Base-by-base conservation (phyloP, 2,888 invertebrate genomes). In the Lamproptera curius region DNA sequence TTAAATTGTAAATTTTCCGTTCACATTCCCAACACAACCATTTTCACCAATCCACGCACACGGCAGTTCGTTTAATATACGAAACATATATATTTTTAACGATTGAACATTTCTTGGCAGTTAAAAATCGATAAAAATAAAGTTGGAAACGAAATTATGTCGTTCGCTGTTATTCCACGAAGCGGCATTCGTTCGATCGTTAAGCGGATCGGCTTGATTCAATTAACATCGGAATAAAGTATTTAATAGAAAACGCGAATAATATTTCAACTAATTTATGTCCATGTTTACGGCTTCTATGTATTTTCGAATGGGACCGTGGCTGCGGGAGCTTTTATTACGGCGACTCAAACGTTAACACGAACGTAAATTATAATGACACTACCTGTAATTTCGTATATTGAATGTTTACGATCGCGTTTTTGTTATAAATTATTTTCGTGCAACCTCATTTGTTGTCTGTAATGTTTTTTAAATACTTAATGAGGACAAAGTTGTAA, bases 191-290 rank as follows among this genome's bases (percentile, higher is more conserved):
- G 41, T 36, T 34, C 16, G 36, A 17, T 46, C 41, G 36, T 46
- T 41, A 46, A 46, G 36, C 14, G 5, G 15, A 46, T 28, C 41
- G 35, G 31, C 40, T 36, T 14, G 41, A 40, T 40, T 40, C 34
- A 40, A 46, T 36, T 15, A 31, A n/a, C 5, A 28, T 6, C 35
- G 36, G 17, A 41, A 41, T 41, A 46, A 41, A 41, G 36, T 0
- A 36, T 36, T 28, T 14, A 31, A 41, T 36, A 26, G 14, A n/a
- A 17, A 16, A 28, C 28, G 36, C 46, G 40, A 50, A 50, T 52
- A 52, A 46, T 46, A 46, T 46, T 46, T 35, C 39, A 40, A 46
- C 35, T 46, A 46, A 46, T 46, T 46, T 46, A 46, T 13, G 37
- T 39, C 40, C 40, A 6, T 40, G 46, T 46, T 40, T 40, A 35